Evolutionary conservation across 2,113 vertebrate species (phyloP).

Genomic region (Silurus glanis): DNA sequence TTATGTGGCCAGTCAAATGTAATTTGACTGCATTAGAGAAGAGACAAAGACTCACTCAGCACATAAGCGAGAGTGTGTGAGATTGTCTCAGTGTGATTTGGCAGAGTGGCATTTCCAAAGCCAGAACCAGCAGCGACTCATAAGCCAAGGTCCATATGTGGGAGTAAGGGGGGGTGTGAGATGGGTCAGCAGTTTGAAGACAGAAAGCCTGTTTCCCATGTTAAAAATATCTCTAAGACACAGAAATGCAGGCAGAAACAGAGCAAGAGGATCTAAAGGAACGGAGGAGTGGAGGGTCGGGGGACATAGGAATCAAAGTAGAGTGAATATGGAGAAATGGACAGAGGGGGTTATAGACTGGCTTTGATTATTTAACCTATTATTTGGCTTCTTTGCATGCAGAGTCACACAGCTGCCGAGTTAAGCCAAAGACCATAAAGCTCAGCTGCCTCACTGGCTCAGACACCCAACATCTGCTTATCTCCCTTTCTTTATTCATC

Average conservation of each 20-base stretch:
- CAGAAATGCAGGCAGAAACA: slow-evolving; percentile 11
- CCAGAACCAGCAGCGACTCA: slow-evolving; percentile 12
- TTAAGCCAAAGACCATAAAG: slow-evolving; percentile 25
- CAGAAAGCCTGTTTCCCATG: slow-evolving; percentile 49
- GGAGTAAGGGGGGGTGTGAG: slow-evolving; percentile 45
- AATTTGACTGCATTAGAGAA: background rate
- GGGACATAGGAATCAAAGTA: slow-evolving; percentile 5
- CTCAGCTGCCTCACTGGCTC: slow-evolving; percentile 9
- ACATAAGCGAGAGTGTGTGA: slow-evolving; percentile 16
- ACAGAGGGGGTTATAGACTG: background rate
- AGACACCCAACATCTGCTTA: slow-evolving; percentile 5
- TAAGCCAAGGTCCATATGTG: slow-evolving; percentile 52
- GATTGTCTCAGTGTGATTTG: slow-evolving; percentile 50
- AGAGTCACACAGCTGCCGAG: slow-evolving; percentile 16
- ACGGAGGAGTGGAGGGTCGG: background rate
- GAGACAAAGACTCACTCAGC: slow-evolving; percentile 32
- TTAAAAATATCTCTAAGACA: slow-evolving; percentile 51
- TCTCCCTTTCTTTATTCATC: slow-evolving; percentile 3
- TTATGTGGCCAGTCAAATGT: too few relatives aligned
- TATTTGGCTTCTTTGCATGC: slow-evolving; percentile 20
- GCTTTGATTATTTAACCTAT: slow-evolving; percentile 36
- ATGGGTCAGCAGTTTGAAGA: slow-evolving; percentile 54
- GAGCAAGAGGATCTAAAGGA: slow-evolving; percentile 19
- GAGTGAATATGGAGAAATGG: slow-evolving; percentile 29
- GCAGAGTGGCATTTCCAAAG: slow-evolving; percentile 37